phyloP scores from a whole-genome alignment of 2,113 vertebrate genomes.

The Tetrao urogallus region DNA sequence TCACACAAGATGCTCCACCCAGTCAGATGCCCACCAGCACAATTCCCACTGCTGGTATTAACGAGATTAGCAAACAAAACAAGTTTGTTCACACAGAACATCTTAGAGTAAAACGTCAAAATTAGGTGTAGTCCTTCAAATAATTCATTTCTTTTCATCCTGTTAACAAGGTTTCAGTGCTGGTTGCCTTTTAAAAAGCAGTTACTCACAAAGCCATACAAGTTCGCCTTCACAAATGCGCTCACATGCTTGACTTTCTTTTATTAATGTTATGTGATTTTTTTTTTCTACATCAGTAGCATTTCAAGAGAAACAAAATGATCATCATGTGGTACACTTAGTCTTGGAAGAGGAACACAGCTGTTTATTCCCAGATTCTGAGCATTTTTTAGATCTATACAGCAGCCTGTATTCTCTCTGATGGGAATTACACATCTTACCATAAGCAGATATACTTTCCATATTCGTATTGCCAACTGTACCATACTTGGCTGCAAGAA shows the following conservation, averaged over 20 bases:
- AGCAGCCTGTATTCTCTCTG: not conserved
- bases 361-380: slow-evolving; percentile 22
- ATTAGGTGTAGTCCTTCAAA: not conserved
- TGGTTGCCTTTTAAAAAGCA: slow-evolving; percentile 23
- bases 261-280: not conserved
- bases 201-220: not conserved
- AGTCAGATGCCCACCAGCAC: not conserved
- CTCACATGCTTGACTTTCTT: slow-evolving; percentile 22
- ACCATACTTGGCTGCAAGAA: not conserved
- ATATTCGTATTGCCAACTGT: not conserved
- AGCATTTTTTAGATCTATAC: not conserved
- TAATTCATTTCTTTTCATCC: slow-evolving; percentile 1
- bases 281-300: not conserved
- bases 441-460: not conserved
- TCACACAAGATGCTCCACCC: not conserved
- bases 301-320: slow-evolving; percentile 25
- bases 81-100: not conserved
- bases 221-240: not conserved
- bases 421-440: not conserved
- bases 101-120: not conserved
- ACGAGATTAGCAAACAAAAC: not conserved
- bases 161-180: not conserved
- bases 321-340: not conserved
- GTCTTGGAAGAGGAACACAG: slow-evolving; percentile 12
- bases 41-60: not conserved